A percentile compares a stretch with the other conserved stretches of the same genome.
Evolutionary conservation across 2,113 vertebrate genomes (phyloP).

Genomic region (Etheostoma spectabile): DNA sequence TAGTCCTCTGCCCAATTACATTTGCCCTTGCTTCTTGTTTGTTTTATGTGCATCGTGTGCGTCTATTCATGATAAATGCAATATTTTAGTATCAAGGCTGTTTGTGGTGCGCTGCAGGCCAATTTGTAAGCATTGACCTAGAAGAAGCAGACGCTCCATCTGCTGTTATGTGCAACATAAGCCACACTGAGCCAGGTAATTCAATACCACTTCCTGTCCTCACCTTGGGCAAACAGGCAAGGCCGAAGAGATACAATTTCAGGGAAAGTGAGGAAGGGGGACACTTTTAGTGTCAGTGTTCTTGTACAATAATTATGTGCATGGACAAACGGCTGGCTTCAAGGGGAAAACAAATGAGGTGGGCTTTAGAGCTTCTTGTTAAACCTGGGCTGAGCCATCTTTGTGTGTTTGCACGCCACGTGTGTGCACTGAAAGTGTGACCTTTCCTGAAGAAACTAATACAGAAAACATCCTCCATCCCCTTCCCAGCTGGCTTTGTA

Average conservation of each 20-base stretch:
- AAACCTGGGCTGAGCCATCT: slow-evolving; percentile 43
- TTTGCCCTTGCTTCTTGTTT: neutral
- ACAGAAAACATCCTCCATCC: neutral
- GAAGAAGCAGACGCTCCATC: slow-evolving; percentile 42
- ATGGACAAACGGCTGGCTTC: slow-evolving; percentile 39
- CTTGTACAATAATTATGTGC: slow-evolving; percentile 49
- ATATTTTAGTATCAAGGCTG: neutral
- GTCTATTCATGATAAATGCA: neutral
- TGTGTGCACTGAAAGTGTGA: slow-evolving; percentile 26
- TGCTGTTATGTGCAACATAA: slow-evolving; percentile 67
- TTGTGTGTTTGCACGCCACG: slow-evolving; percentile 33
- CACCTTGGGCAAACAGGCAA: slow-evolving; percentile 52
- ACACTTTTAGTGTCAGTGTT: slow-evolving; percentile 25
- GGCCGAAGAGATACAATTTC: slow-evolving; percentile 36
- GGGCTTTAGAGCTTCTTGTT: slow-evolving; percentile 28
- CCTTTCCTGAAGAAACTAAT: slow-evolving; percentile 24
- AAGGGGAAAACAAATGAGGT: slow-evolving; percentile 64
- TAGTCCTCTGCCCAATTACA: neutral
- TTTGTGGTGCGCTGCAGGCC: neutral
- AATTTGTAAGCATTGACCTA: slow-evolving; percentile 47
- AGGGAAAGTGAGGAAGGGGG: slow-evolving; percentile 10
- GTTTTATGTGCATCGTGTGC: neutral
- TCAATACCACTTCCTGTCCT: slow-evolving; percentile 68
- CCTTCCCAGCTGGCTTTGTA: neutral
- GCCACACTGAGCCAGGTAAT: slow-evolving; percentile 56